phyloP scores from a whole-genome alignment of 2,113 vertebrate genomes.

The Tupaia tana region DNA sequence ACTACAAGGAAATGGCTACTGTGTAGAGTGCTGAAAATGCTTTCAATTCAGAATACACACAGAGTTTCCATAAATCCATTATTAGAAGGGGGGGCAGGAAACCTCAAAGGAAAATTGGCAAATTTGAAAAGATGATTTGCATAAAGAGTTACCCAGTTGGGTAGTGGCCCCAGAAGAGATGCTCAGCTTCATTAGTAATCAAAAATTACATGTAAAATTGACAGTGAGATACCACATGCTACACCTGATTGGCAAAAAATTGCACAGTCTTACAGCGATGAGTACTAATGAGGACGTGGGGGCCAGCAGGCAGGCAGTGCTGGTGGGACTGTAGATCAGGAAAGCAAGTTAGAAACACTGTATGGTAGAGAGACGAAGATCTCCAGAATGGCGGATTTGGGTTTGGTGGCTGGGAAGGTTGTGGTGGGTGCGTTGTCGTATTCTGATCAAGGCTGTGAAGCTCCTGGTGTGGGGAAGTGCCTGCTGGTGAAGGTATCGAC shows the following conservation, averaged over 20 bases:
- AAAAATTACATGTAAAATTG: neutral
- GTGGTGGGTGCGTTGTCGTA: no score
- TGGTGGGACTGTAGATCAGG: neutral
- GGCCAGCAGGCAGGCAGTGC: neutral
- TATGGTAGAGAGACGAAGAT: neutral
- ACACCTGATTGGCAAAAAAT: neutral
- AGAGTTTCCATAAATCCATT: neutral
- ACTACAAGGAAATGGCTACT: neutral
- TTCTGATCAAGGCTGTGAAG: no score
- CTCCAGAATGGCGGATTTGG: no score
- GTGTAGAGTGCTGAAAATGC: neutral
- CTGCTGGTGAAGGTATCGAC: no score
- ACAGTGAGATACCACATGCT: neutral
- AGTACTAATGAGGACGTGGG: neutral
- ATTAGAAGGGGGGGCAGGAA: neutral
- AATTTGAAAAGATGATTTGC: neutral
- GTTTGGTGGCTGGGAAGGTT: no score
- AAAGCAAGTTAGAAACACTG: neutral
- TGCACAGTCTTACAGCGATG: neutral
- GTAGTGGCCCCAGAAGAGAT: neutral
- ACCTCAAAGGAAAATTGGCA: neutral
- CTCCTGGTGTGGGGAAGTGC: no score
- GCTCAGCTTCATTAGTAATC: neutral
- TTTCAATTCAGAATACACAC: neutral
- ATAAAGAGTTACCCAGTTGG: neutral